phyloP scores from a whole-genome alignment of 2,888 invertebrate species.

The Monopis laevigella region DNA sequence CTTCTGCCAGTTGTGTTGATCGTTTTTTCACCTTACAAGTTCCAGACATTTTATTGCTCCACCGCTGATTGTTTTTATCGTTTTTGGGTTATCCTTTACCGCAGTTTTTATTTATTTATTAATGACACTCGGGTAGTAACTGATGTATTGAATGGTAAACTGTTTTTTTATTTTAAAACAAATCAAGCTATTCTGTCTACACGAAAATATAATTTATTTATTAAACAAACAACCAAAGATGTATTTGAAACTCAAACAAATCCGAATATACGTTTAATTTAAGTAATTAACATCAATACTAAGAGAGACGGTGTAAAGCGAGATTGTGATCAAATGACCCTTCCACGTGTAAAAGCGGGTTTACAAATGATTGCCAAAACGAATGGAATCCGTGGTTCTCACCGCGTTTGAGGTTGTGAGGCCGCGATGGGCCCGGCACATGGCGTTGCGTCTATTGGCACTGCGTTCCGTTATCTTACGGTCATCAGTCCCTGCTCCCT shows the following conservation, averaged over 20 bases:
- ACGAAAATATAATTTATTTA: no score
- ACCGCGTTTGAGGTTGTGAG: conserved; percentile 7
- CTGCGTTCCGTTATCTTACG: conserved; percentile 53
- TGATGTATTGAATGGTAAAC: no score
- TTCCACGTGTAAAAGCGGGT: conserved; percentile 1
- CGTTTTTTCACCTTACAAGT: conserved; percentile 27
- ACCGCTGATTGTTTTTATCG: conserved; percentile 23
- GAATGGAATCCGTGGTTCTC: conserved; percentile 7
- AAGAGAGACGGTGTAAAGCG: background rate
- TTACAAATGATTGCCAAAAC: conserved; percentile 6
- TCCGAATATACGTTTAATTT: no score
- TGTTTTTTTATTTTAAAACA: no score
- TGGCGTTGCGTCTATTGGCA: conserved; percentile 9
- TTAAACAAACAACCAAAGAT: no score
- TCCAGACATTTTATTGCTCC: background rate
- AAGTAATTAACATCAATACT: conserved; percentile 7
- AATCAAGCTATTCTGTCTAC: no score
- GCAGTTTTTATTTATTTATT: conserved; percentile 4
- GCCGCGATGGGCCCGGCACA: conserved; percentile 5
- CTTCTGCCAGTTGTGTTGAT: conserved; percentile 35
- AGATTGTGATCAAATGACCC: conserved; percentile 9
- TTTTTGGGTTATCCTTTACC: conserved; percentile 8
- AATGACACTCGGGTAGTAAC: conserved; percentile 3
- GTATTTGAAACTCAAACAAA: no score
- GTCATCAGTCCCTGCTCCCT: conserved; percentile 44